Evolutionary conservation across 2,113 vertebrate genomes (phyloP).

Genomic region (Paramisgurnus dabryanus): DNA sequence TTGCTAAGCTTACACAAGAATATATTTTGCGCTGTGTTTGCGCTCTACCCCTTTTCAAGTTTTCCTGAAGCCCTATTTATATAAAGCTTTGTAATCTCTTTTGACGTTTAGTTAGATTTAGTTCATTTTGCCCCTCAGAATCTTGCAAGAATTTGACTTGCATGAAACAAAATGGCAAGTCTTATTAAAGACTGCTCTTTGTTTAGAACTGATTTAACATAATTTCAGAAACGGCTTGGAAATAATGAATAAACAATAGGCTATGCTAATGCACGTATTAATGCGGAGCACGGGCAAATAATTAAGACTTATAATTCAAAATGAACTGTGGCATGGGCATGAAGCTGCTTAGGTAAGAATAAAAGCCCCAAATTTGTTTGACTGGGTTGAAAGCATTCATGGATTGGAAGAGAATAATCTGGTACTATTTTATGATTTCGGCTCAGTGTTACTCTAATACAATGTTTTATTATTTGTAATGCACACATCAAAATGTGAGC

Average conservation of each 20-base stretch:
- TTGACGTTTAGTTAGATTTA: conserved; percentile 70
- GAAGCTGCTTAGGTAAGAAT: conserved; percentile 20
- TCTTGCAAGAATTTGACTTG: conserved; percentile 76
- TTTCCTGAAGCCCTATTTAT: conserved; percentile 19
- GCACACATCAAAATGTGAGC: no score
- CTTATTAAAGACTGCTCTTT: conserved; percentile 76
- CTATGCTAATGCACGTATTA: conserved; percentile 78
- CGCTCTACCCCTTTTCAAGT: background rate
- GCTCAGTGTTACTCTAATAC: background rate
- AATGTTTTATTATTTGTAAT: no score
- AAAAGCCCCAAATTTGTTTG: background rate
- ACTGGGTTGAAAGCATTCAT: conserved; percentile 7
- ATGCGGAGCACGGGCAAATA: conserved; percentile 74
- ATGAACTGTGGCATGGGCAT: conserved; percentile 14
- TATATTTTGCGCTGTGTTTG: background rate
- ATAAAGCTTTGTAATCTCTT: conserved; percentile 63
- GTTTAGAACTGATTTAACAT: conserved; percentile 80
- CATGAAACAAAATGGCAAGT: conserved; percentile 80
- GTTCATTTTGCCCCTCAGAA: conserved; percentile 70
- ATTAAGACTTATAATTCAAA: conserved; percentile 73
- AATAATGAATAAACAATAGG: conserved; percentile 83
- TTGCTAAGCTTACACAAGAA: background rate
- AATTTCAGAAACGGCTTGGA: conserved; percentile 75
- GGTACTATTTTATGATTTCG: background rate
- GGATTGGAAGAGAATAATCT: conserved; percentile 3